Conservation (phyloP, 2,113 vertebrate species). For the Columba livia region DNA sequence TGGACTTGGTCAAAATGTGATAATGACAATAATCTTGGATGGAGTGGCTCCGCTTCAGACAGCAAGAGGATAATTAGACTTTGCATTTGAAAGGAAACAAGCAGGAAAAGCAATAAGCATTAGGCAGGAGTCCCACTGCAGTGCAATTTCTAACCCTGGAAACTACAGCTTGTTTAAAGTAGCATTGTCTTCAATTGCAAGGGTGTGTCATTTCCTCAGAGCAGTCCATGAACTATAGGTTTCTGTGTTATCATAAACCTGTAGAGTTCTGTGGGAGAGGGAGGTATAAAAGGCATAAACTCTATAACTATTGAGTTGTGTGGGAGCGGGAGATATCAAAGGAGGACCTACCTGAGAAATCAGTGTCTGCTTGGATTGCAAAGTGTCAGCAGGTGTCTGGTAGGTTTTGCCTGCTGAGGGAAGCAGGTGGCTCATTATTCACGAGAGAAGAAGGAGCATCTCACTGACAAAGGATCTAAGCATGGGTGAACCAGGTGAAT, state of each 20-base stretch:
- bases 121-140: background rate
- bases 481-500: background rate
- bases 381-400: background rate
- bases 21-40: background rate
- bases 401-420: background rate
- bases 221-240: background rate
- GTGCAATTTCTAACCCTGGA: background rate
- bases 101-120: background rate
- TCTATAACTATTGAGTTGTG: background rate
- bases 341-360: background rate
- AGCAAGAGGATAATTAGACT: background rate
- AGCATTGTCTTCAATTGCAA: background rate
- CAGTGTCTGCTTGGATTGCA: background rate
- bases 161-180: background rate
- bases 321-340: background rate
- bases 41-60: background rate
- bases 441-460: background rate
- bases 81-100: conserved; percentile 28
- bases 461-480: background rate
- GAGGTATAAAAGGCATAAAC: background rate
- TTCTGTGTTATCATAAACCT: background rate
- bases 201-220: background rate
- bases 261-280: background rate
- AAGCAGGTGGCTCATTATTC: background rate
- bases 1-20: background rate